phyloP scores from a whole-genome alignment of 2,113 vertebrate genomes.

The Cynocephalus volans region DNA sequence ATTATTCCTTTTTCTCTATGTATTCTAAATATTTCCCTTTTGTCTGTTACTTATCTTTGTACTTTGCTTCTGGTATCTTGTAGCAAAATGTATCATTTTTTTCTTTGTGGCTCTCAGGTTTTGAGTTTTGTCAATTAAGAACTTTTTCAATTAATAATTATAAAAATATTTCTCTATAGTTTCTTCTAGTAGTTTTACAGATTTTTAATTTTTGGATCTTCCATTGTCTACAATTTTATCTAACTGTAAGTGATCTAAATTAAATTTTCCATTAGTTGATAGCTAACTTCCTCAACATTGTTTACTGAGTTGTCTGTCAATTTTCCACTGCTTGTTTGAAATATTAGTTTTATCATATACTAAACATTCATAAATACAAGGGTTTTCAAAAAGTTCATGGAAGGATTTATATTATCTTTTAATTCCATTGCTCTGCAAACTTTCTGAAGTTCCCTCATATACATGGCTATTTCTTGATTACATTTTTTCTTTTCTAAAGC shows the following conservation, averaged over 20 bases:
- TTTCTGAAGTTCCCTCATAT: not conserved
- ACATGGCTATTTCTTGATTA: not conserved
- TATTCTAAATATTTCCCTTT: not conserved
- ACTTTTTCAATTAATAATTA: not conserved
- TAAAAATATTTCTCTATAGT: conserved; percentile 6
- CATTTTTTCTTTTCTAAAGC: not conserved
- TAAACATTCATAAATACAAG: not conserved
- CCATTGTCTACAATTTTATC: not conserved
- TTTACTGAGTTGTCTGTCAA: not conserved
- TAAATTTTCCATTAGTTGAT: conserved; percentile 47
- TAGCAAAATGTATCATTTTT: conserved; percentile 27
- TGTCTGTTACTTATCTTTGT: conserved; percentile 11
- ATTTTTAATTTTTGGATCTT: not conserved
- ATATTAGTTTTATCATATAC: conserved; percentile 4
- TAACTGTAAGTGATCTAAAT: not conserved
- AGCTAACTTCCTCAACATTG: not conserved
- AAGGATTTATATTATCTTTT: too few species aligned
- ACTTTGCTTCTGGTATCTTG: not conserved
- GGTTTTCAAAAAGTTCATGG: too few species aligned
- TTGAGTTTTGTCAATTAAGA: not conserved
- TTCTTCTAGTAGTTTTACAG: conserved; percentile 10
- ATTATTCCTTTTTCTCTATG: not conserved
- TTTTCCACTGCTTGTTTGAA: conserved; percentile 14
- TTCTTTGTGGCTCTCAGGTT: not conserved
- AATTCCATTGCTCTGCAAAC: too few species aligned